A percentile compares a stretch with the other conserved stretches of the same genome.
phyloP scores from a whole-genome alignment of 2,797 vertebrate species.

The Anabas testudineus region DNA sequence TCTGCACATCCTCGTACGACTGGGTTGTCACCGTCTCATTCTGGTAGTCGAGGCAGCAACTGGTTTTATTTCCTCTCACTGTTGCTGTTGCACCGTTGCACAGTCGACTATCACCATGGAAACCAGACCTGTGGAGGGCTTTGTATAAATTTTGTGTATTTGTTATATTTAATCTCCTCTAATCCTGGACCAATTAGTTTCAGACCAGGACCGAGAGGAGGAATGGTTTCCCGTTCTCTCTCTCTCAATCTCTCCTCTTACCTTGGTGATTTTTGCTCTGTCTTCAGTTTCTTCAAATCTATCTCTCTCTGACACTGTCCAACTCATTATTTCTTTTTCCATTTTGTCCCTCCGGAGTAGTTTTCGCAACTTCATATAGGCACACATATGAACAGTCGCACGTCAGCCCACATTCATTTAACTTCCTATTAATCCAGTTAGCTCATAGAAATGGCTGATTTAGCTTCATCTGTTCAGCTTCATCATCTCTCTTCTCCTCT shows the following conservation, averaged over 20 bases:
- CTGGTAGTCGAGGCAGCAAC: slow-evolving; percentile 51
- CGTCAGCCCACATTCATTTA: slow-evolving; percentile 53
- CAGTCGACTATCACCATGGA: slow-evolving; percentile 69
- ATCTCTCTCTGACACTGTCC: slow-evolving; percentile 8
- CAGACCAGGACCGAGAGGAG: slow-evolving; percentile 76
- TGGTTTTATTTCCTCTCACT: slow-evolving; percentile 61
- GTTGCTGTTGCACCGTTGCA: slow-evolving; percentile 64
- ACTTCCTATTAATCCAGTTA: slow-evolving; percentile 68
- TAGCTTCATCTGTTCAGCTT: no score
- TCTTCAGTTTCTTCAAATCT: slow-evolving; percentile 20
- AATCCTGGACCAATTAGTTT: slow-evolving; percentile 88
- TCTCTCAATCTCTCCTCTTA: slow-evolving; percentile 27
- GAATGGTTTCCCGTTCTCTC: slow-evolving; percentile 46
- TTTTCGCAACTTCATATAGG: slow-evolving; percentile 22
- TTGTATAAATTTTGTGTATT: slow-evolving; percentile 62
- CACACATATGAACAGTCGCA: slow-evolving; percentile 18
- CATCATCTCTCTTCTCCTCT: slow-evolving; percentile 17
- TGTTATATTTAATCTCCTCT: slow-evolving; percentile 77
- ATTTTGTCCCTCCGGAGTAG: slow-evolving; percentile 8
- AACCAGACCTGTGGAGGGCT: slow-evolving; percentile 71
- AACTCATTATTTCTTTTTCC: neutral
- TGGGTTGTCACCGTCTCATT: slow-evolving; percentile 28
- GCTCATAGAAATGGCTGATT: slow-evolving; percentile 50
- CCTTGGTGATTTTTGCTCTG: slow-evolving; percentile 52
- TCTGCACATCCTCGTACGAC: slow-evolving; percentile 1